Base-by-base conservation (phyloP, 2,113 vertebrate species). In the Chionomys nivalis region DNA sequence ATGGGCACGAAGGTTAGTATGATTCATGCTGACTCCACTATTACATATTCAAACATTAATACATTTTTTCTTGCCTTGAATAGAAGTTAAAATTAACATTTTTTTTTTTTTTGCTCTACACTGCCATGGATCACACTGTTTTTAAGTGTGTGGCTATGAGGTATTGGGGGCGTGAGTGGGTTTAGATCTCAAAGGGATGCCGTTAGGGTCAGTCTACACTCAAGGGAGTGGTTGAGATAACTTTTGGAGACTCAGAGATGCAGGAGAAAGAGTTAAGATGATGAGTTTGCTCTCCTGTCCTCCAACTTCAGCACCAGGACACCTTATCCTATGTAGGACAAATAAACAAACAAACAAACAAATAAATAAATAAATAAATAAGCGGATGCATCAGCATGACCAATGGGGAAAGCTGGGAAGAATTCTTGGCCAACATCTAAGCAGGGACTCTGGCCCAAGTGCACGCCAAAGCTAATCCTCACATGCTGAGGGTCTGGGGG, bases 1-100 rank as follows among this genome's bases (percentile, higher is more conserved):
- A 66, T 31, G 89, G 12, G 24, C 33, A 83, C 36, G 49, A 94
- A 79, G 23, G 26, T 72, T 55, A 61, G 3, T 63, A 88, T 79
- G 68, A 96, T 87, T 49, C 89, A 96, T 8, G 13, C 42, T 85
- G 75, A 68, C 42, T 85, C 52, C 23, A 28, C 76, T 65, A 83
- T 28, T 72, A 24, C 52, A 44, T 73, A 82, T 66, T 44, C 52
- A 36, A 93, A 47, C 91, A 83, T 44, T 77, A 28, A 36, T 55
- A 14, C 1, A 72, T 77, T 55, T 23, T 90, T 72, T 94, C 55
- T 70, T 68, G 19, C 28, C 65, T 88, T 97, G 79, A 90, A 77
- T 82, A 81, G 28, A 85, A 90, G 17, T 83, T 87, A 87, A 76
- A 91, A 93, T 66, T 55, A 44, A 65, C 31, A 66, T 39, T 42